These are phyloP conservation scores for Uria lomvia DNA, from an alignment of 2,113 vertebrate genomes.

Conservation along the genomic window DNA sequence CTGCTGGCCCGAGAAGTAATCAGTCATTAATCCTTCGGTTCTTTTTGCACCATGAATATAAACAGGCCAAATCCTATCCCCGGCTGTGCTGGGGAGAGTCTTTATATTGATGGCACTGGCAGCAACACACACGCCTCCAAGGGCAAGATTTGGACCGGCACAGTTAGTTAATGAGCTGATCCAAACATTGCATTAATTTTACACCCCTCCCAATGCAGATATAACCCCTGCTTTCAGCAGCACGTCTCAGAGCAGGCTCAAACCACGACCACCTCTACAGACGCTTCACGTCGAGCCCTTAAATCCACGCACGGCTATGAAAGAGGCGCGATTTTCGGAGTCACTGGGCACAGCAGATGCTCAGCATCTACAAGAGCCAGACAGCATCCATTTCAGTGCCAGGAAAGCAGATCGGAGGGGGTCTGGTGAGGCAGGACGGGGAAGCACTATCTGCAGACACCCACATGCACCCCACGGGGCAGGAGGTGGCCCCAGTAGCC, in stretches of 20 bases:
- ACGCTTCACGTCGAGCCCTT: neutral
- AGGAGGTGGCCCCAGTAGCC: neutral
- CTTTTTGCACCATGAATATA: conserved; percentile 35
- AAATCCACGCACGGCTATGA: neutral
- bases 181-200: conserved; percentile 3
- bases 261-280: neutral
- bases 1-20: conserved; percentile 6
- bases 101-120: conserved; percentile 36
- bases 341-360: conserved; percentile 45
- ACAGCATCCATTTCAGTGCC: neutral
- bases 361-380: neutral
- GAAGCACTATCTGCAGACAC: neutral
- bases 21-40: conserved; percentile 46
- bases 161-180: conserved; percentile 37
- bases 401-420: neutral
- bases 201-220: neutral
- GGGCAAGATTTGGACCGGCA: conserved; percentile 24
- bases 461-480: neutral
- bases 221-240: neutral
- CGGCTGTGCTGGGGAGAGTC: conserved; percentile 4
- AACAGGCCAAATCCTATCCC: conserved; percentile 55
- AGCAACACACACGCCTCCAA: conserved; percentile 1
- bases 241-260: neutral
- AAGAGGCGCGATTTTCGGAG: neutral
- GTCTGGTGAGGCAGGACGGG: neutral